These are phyloP conservation scores for Oryctes rhinoceros DNA, from an alignment of 1,140 invertebrate genomes.

Conservation along the genomic window DNA sequence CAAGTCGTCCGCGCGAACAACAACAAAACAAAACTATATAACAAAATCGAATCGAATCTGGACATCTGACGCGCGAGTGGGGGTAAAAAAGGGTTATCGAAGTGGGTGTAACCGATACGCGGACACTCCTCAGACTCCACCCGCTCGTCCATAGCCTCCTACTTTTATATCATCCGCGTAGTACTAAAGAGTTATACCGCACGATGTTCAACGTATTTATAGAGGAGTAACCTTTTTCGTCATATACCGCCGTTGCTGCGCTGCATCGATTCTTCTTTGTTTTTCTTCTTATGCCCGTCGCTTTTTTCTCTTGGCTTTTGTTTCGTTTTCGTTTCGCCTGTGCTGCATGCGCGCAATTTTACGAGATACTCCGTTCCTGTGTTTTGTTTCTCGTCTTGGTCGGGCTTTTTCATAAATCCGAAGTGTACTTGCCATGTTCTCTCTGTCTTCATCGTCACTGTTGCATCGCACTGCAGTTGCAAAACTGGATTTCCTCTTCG, in stretches of 20 bases:
- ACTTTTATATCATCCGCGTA: conserved; percentile 48
- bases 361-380: conserved; percentile 2
- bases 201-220: conserved; percentile 10
- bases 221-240: conserved; percentile 39
- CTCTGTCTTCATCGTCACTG: background rate
- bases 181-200: conserved; percentile 20
- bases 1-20: background rate
- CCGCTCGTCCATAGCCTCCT: conserved; percentile 53
- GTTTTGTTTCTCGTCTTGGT: conserved; percentile 30
- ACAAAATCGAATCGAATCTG: conserved; percentile 32
- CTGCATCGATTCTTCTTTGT: conserved; percentile 32
- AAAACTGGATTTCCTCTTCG: background rate
- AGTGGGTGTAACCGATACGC: conserved; percentile 53
- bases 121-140: conserved; percentile 51
- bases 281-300: conserved; percentile 20
- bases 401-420: background rate
- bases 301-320: background rate
- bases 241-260: conserved; percentile 25
- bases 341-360: background rate
- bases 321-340: background rate
- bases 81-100: conserved; percentile 55
- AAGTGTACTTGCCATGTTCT: conserved; percentile 2
- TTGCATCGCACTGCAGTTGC: conserved; percentile 15
- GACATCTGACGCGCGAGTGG: conserved; percentile 34
- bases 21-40: conserved; percentile 19